phyloP scores from a whole-genome alignment of 2,113 vertebrate species.

The Pogonocichla stellata region DNA sequence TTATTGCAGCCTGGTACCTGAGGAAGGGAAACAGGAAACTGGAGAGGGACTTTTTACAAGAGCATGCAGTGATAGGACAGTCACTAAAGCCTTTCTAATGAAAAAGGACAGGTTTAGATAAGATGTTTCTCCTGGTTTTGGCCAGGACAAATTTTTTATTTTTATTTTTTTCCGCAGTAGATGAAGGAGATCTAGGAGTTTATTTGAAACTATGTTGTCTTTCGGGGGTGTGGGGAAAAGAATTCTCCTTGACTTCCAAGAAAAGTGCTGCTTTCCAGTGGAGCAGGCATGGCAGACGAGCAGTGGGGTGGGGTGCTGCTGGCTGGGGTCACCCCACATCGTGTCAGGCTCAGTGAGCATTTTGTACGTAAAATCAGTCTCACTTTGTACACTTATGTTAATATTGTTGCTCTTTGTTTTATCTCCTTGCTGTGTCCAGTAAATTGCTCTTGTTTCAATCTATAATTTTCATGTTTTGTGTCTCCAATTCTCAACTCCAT shows the following conservation, averaged over 20 bases:
- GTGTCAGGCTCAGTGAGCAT: background rate
- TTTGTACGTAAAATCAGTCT: background rate
- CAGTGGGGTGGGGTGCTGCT: background rate
- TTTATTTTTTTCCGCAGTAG: background rate
- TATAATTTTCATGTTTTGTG: background rate
- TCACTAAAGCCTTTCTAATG: background rate
- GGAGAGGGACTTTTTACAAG: background rate
- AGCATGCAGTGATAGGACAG: background rate
- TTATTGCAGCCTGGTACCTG: too few species aligned
- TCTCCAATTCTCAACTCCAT: background rate
- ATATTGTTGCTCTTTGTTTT: background rate
- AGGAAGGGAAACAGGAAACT: background rate
- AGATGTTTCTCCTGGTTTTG: background rate
- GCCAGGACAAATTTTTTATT: background rate
- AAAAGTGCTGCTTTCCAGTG: background rate
- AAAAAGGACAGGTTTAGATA: background rate
- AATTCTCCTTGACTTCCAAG: background rate
- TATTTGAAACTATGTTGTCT: background rate
- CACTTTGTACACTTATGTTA: background rate
- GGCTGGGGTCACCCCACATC: rapidly evolving
- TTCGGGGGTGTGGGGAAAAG: rapidly evolving
- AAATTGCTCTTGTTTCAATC: background rate
- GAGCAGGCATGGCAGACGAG: rapidly evolving
- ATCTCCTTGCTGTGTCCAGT: background rate
- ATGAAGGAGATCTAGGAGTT: background rate